Conservation (phyloP, 2,888 invertebrate genomes). For the Hirudinaria manillensis region DNA sequence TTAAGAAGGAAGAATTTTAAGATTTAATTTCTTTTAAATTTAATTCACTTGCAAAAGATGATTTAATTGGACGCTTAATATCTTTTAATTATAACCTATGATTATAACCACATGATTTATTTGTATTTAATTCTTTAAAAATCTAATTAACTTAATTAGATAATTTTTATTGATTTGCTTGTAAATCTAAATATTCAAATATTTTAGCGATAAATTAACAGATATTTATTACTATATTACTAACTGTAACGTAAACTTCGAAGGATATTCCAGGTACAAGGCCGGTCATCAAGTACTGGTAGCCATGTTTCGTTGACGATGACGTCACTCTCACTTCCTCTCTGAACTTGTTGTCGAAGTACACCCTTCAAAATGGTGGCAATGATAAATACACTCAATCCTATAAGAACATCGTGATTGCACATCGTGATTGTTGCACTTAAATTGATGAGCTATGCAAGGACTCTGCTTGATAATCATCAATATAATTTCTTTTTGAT, state of each 20-base stretch:
- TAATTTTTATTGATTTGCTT: not conserved
- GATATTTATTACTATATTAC: not conserved
- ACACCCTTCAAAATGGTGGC: constrained; percentile 43
- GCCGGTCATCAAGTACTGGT: constrained; percentile 51
- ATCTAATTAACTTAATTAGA: not conserved
- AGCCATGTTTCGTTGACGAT: constrained; percentile 48
- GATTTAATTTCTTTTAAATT: too few species aligned
- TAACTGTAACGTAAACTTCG: constrained; percentile 51
- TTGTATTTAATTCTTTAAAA: too few species aligned
- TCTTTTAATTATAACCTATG: too few species aligned
- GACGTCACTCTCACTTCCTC: constrained; percentile 50
- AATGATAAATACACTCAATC: not conserved
- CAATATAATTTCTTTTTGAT: too few species aligned
- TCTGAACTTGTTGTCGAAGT: constrained; percentile 49
- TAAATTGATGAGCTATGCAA: not conserved
- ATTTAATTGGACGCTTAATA: too few species aligned
- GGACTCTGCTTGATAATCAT: not conserved
- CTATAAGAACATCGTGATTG: not conserved
- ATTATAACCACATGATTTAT: too few species aligned
- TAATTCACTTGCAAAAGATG: too few species aligned
- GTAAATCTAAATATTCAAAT: too few species aligned
- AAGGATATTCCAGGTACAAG: constrained; percentile 49
- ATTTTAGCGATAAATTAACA: not conserved
- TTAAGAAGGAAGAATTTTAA: not conserved
- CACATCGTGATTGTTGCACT: not conserved